Base-by-base conservation (phyloP, 1,140 invertebrate species). In the Colletes gigas region DNA sequence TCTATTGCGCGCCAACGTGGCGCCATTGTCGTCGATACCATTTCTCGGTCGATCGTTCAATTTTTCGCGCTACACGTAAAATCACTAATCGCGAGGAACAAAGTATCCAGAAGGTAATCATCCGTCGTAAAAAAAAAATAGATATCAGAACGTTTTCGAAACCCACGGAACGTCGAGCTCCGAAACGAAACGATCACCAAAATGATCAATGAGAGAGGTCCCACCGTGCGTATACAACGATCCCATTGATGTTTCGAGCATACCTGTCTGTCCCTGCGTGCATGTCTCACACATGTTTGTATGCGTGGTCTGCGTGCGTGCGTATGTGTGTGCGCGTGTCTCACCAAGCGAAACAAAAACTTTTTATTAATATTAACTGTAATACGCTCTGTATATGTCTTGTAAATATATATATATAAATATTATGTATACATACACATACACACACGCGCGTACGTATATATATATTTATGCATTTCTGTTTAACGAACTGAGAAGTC, bases 381-480 rank as follows among this genome's bases (percentile, higher is more conserved):
- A 90, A 30, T 86, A 93, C 90, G 89, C 90, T 92, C 91, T 93
- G 93, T 93, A 93, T 93, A 93, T 93, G 92, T 93, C 91, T 93
- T 93, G 92, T 93, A 93, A 93, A 93, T 93, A 93, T 92, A 90
- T 89, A 92, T 50, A 74, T 57, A 83, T 21, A 63, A 50, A 50
- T 50, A 50, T 12, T 50, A 50, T 50, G 50, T 68, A 82, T 74
- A 63, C 78, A 76, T 74, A 68, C 75, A 81, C 75, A 71, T 78
- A 70, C 83, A 82, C 39, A 79, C 60, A 65, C 63, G 81, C 71
- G 81, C 70, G 80, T 60, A 85, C 67, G 82, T 60, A 83, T 84
- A 84, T 81, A 67, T 75, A 86, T 78, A 76, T 77, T 72, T 82
- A 75, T 82, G 70, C 69, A 70, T 86, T 70, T 76, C 71, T 77